Evolutionary conservation across 2,113 vertebrate species (phyloP), one percentile per base, ranked within the genome.

Genomic region (Paedocypris sp.): DNA sequence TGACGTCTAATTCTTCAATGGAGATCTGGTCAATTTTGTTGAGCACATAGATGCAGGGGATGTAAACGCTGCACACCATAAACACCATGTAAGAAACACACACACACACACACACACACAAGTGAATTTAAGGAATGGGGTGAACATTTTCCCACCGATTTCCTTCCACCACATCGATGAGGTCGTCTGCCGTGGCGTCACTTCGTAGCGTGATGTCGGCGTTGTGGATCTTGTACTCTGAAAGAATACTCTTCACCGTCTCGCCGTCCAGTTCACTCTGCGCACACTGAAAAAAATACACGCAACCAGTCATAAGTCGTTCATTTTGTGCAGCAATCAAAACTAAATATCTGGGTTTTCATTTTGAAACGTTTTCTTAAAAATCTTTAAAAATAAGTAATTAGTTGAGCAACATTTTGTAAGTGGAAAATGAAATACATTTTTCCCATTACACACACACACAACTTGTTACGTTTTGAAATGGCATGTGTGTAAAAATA

Each of bases 11-110:
- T 70, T 99, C 94, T 76, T 98, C 95, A 20, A 99, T 90, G 45
- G 95, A 98, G 78, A 99, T 99, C 79, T 98, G 93, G 75, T 98
- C 94, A 9, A 99, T 99, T 85, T 99, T 99, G 83, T 99, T 99
- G 49, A 99, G 76, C 64, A 99, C 94, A 4, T 95, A 99, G 73
- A 99, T 94, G 77, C 93, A 98, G 0, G 95, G 95, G 76, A 99
- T 90, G 82, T 97, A 99, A 61, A 99, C 94, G 66, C 95, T 98
- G 59, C 23, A 15, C 79, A 38, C 31, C 73, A 13, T 19, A 36
- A 12, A 4, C 28, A 66, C 6, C 56, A 20, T 36, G 28, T 25
- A 39, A 7, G 67, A 49, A 36, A 9, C 20, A 12, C 28, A 25
- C 22, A 8, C 26, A 10, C n/a, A n/a, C n/a, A n/a, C n/a, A n/a